A percentile compares a stretch with the other conserved stretches of the same genome.
These are phyloP conservation scores for Ochropleura plecta DNA, from an alignment of 2,888 invertebrate species.

Conservation along the genomic window DNA sequence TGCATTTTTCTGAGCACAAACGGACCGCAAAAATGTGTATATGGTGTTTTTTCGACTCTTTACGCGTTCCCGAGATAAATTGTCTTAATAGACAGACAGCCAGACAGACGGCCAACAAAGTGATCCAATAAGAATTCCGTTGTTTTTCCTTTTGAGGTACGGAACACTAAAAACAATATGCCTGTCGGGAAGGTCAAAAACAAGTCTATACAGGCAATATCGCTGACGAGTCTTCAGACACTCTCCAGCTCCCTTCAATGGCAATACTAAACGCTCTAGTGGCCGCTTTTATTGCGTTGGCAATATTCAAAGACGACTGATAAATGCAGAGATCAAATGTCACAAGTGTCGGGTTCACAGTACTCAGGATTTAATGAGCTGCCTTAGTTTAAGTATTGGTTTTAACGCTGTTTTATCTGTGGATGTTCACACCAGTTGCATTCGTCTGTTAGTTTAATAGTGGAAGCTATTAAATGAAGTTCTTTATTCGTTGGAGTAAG, in stretches of 20 bases:
- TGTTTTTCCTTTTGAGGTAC: no score
- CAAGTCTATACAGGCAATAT: not conserved
- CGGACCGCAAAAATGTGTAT: no score
- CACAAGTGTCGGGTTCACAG: constrained; percentile 26
- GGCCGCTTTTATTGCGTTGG: constrained; percentile 33
- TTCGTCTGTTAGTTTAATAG: not conserved
- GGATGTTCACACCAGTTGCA: constrained; percentile 36
- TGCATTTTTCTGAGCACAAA: no score
- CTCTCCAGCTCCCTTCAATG: constrained; percentile 12
- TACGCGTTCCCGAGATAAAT: no score
- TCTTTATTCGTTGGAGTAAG: not conserved
- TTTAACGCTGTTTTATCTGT: constrained; percentile 21
- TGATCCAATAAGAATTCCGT: no score
- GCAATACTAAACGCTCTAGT: constrained; percentile 19
- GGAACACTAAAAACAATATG: not conserved
- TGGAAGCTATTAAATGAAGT: not conserved
- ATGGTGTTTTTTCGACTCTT: no score
- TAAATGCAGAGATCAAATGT: constrained; percentile 39
- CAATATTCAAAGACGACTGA: constrained; percentile 39
- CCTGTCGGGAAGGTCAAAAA: not conserved
- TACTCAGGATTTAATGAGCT: constrained; percentile 35
- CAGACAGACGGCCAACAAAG: no score
- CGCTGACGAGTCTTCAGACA: constrained; percentile 7
- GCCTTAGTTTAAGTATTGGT: constrained; percentile 24
- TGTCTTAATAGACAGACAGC: no score